Evolutionary conservation across 2,797 vertebrate species (phyloP), one percentile per base, ranked within the genome.

Genomic region (Pseudomugil gertrudae): DNA sequence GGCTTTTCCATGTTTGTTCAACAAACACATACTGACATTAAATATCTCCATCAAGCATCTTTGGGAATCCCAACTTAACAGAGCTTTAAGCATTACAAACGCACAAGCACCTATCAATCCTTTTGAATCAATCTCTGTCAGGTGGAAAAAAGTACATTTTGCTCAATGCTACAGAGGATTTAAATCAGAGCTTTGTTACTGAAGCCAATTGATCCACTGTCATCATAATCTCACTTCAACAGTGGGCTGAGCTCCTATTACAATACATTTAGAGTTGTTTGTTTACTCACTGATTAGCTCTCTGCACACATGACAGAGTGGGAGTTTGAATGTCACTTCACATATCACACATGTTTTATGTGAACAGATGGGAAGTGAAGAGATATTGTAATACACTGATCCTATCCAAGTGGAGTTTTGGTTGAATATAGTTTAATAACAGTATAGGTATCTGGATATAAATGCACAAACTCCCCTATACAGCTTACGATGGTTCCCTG

Each of bases 191-290:
- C 75, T 80, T 66, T 86, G 76, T 85, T 86, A 80, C 80, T 87
- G 80, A 84, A 78, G 71, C 60, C 57, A 69, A 89, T 86, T 87
- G 87, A 91, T 90, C 90, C 78, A 66, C 83, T 87, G 88, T 87
- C 88, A 80, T 89, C 76, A 82, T 79, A 87, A 87, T 90, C 87
- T 87, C 78, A 86, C 79, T 83, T 84, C 69, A 59, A 69, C 77
- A 83, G 61, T 71, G 58, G 64, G 66, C 69, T 72, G 51, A 84
- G 78, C 83, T 81, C 55, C 68, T 74, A 81, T 89, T 87, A 84
- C 57, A 71, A 73, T 69, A 63, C 57, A 76, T 85, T 90, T 83
- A 57, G 57, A 72, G 64, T 66, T 83, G 76, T 88, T 90, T 89
- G 90, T 89, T 90, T 87, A 84, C 63, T 53, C 62, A 54, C 26